These are phyloP conservation scores for Eristalis pertinax DNA, from an alignment of 2,888 invertebrate genomes.

Conservation along the genomic window DNA sequence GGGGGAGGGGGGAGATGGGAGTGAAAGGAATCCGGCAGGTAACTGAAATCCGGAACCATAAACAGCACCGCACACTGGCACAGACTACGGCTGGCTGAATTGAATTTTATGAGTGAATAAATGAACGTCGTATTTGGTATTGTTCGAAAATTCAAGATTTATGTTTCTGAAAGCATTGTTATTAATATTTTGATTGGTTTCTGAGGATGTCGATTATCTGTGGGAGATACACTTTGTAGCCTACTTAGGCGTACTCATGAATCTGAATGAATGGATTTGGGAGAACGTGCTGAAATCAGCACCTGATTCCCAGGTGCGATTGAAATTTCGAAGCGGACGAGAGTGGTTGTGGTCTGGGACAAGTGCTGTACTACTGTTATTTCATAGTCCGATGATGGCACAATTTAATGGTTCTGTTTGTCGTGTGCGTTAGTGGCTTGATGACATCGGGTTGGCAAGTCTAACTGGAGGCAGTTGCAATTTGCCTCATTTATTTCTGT, in stretches of 20 bases:
- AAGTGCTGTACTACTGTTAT: too few relatives aligned
- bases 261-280: not conserved
- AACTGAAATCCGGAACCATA: not conserved
- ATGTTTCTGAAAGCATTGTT: conserved; percentile 5
- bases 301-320: not conserved
- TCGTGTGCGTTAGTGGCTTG: too few relatives aligned
- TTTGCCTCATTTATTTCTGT: too few relatives aligned
- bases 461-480: too few relatives aligned
- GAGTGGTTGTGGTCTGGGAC: too few relatives aligned
- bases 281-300: not conserved
- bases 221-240: not conserved
- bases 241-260: not conserved
- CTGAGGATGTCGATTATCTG: conserved; percentile 4
- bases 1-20: not conserved
- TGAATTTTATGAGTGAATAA: conserved; percentile 19
- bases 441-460: too few relatives aligned
- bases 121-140: conserved; percentile 14
- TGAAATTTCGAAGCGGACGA: too few relatives aligned
- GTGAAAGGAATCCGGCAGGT: too few relatives aligned
- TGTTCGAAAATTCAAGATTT: conserved; percentile 19
- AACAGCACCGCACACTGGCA: not conserved
- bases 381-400: too few relatives aligned
- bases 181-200: conserved; percentile 20
- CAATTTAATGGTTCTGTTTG: too few relatives aligned
- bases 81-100: not conserved